Base-by-base conservation (phyloP, 2,888 invertebrate genomes). In the Tholera decimalis region DNA sequence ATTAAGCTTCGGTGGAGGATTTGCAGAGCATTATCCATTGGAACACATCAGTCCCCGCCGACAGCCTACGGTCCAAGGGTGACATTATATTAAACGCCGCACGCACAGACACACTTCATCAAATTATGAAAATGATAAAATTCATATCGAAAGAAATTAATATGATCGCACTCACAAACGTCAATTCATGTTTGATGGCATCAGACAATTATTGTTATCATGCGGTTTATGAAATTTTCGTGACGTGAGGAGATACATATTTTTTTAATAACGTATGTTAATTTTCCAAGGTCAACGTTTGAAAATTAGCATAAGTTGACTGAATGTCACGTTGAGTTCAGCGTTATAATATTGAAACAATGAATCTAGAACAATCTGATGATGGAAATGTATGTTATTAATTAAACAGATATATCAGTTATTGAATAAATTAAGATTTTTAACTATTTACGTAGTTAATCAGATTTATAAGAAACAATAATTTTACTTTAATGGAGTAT, bases 21-120 rank as follows among this genome's bases (percentile, higher is more conserved):
- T 68, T 65, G 79, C 69, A 75, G 24, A 60, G 58, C 66, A 70
- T 72, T 72, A 81, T 70, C 77, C 75, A 62, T 71, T 77, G 79
- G 58, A 75, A 63, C 54, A 74, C 61, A 71, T 72, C 77, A 72
- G 59, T 46, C 55, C 60, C 57, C 37, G 37, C 37, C 1, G 51
- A 37, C 63, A 18, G 3, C 64, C 57, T 62, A 15, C 41, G 35
- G 59, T 30, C 44, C 28, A 41, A 49, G 47, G 73, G 47, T 53
- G 37, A 60, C 56, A 57, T 65, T 41, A 54, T 28, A 39, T 70
- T 70, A 13, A 59, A 24, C 24, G 33, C 15, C 54, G 26, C 37
- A 54, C 35, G 47, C 30, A 35, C 30, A 50, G 1, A 60, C n/a
- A n/a, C 5, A 18, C 6, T 18, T 56, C 24, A 56, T 18, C 50